phyloP scores from a whole-genome alignment of 2,888 invertebrate genomes.

The Orthonevra nobilis region DNA sequence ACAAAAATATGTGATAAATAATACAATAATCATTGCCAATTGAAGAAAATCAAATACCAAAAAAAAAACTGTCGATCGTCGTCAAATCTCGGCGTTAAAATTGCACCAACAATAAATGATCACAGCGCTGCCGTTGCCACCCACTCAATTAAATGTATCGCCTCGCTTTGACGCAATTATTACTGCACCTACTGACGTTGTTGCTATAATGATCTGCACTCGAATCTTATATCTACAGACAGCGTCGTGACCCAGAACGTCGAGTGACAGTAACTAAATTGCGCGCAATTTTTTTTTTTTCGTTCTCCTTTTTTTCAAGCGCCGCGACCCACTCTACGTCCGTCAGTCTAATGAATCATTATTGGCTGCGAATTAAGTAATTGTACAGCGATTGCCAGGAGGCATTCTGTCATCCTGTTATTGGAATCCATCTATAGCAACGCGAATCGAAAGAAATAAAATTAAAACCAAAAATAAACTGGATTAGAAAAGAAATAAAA shows the following conservation, averaged over 20 bases:
- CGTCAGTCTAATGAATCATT: slow-evolving; percentile 56
- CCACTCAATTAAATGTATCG: slow-evolving; percentile 10
- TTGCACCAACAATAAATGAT: too few relatives aligned
- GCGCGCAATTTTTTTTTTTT: background rate
- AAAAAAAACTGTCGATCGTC: too few relatives aligned
- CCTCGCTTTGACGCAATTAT: slow-evolving; percentile 19
- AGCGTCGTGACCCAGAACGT: slow-evolving; percentile 18
- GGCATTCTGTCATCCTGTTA: too few relatives aligned
- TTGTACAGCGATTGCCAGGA: slow-evolving; percentile 31
- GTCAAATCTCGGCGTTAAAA: background rate
- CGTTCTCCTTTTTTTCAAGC: background rate
- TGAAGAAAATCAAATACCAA: too few relatives aligned
- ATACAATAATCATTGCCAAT: too few relatives aligned
- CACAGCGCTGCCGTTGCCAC: background rate
- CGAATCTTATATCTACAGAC: too few relatives aligned
- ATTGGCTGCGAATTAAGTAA: slow-evolving; percentile 55
- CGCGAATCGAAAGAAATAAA: background rate
- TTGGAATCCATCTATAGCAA: background rate
- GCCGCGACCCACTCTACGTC: background rate
- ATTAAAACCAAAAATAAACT: slow-evolving; percentile 24
- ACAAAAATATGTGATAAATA: too few relatives aligned
- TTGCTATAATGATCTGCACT: slow-evolving; percentile 1
- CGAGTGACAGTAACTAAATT: slow-evolving; percentile 6
- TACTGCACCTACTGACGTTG: slow-evolving; percentile 13
- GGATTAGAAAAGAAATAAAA: background rate